Evolutionary conservation across 2,888 invertebrate genomes (phyloP).

Genomic region (Pinctada fucata): DNA sequence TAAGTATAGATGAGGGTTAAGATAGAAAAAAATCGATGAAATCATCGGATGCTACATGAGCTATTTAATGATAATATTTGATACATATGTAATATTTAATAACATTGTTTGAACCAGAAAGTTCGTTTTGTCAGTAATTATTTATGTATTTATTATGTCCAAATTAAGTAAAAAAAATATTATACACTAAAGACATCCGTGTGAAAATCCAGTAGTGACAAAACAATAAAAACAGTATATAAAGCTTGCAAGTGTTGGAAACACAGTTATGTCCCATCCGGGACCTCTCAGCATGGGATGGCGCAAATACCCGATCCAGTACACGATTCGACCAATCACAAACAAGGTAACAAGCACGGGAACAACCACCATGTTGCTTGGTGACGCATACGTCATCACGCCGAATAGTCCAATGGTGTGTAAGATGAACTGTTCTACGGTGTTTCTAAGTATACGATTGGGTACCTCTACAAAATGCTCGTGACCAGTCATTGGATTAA

Average conservation of each 20-base stretch:
- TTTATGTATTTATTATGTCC: too few species aligned
- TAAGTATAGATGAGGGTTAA: too few species aligned
- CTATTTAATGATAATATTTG: too few species aligned
- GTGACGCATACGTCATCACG: constrained; percentile 11
- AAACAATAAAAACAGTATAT: constrained; percentile 17
- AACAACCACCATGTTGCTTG: neutral
- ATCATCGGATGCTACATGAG: too few species aligned
- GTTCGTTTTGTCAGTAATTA: too few species aligned
- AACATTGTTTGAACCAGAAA: too few species aligned
- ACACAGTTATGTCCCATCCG: constrained; percentile 1
- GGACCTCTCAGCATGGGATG: constrained; percentile 10
- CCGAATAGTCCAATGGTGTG: constrained; percentile 8
- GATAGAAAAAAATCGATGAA: too few species aligned
- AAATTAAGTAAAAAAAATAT: too few species aligned
- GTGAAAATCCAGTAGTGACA: neutral
- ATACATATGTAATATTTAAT: too few species aligned
- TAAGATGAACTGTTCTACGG: constrained; percentile 26
- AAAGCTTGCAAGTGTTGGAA: constrained; percentile 4
- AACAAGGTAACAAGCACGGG: constrained; percentile 8
- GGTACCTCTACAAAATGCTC: constrained; percentile 20
- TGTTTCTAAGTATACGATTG: constrained; percentile 16
- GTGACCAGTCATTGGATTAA: constrained; percentile 17
- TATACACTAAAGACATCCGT: too few species aligned
- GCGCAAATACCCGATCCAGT: constrained; percentile 5
- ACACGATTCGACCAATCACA: constrained; percentile 17